Conservation (phyloP, 2,888 invertebrate genomes). For the Microplitis deprimator region DNA sequence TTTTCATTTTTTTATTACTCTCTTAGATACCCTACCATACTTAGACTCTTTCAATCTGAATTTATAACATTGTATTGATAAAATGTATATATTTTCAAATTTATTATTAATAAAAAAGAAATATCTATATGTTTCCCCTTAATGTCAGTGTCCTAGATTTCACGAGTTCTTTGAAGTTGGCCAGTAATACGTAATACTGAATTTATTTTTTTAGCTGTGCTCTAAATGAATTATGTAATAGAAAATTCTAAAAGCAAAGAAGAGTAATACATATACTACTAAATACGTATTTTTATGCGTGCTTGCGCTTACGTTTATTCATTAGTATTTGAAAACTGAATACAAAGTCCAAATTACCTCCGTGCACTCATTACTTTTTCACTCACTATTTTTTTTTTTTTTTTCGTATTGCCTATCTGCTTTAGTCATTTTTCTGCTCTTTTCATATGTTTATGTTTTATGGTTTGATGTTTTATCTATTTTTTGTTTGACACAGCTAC, state of each 20-base stretch:
- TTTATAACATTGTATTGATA: not conserved
- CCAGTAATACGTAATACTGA: not conserved
- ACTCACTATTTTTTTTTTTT: conserved; percentile 8
- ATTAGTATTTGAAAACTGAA: not conserved
- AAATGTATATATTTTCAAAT: not conserved
- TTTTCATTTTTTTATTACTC: too few species aligned
- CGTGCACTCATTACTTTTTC: conserved; percentile 17
- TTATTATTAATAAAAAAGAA: not conserved
- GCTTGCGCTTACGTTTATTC: not conserved
- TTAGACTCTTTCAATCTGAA: too few species aligned
- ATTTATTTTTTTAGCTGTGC: not conserved
- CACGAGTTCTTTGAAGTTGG: not conserved
- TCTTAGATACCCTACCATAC: too few species aligned
- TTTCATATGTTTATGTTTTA: not conserved
- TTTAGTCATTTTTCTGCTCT: not conserved
- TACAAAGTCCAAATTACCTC: not conserved
- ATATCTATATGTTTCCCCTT: not conserved
- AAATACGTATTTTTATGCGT: not conserved
- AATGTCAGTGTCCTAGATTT: not conserved
- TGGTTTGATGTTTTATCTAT: not conserved
- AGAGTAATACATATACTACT: not conserved
- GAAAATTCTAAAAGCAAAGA: not conserved
- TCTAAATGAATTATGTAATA: not conserved
- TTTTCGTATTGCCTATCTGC: not conserved
- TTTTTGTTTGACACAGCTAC: not conserved